phyloP scores from a whole-genome alignment of 2,888 invertebrate genomes.

The Xanthia togata region DNA sequence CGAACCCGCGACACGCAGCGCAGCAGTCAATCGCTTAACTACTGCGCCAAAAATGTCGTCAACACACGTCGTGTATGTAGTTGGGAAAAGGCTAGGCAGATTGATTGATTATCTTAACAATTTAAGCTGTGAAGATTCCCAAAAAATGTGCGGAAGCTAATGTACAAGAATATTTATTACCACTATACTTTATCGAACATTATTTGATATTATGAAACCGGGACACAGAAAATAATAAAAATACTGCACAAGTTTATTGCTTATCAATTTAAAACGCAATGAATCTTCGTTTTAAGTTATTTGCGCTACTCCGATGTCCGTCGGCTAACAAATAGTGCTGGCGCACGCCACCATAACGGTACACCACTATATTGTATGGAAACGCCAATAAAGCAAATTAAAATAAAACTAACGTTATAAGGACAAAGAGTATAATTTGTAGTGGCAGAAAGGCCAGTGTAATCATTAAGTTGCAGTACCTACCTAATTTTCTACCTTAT shows the following conservation, averaged over 20 bases:
- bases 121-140: background rate
- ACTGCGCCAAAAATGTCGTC: too few species aligned
- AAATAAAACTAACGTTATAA: conserved; percentile 70
- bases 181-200: background rate
- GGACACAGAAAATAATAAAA: conserved; percentile 26
- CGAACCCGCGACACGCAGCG: too few species aligned
- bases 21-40: too few species aligned
- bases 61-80: too few species aligned
- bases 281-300: conserved; percentile 80
- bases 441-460: conserved; percentile 23
- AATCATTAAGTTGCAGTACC: background rate
- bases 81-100: too few species aligned
- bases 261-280: conserved; percentile 77
- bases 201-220: background rate
- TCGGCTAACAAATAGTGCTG: conserved; percentile 79
- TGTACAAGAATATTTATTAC: background rate
- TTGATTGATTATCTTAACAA: background rate
- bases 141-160: background rate
- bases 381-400: conserved; percentile 77
- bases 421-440: conserved; percentile 61
- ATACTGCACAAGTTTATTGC: conserved; percentile 45
- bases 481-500: background rate
- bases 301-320: conserved; percentile 75
- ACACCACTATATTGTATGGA: conserved; percentile 69
- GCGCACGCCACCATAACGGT: conserved; percentile 82